phyloP scores from a whole-genome alignment of 2,797 vertebrate species.

The Tamandua tetradactyla region DNA sequence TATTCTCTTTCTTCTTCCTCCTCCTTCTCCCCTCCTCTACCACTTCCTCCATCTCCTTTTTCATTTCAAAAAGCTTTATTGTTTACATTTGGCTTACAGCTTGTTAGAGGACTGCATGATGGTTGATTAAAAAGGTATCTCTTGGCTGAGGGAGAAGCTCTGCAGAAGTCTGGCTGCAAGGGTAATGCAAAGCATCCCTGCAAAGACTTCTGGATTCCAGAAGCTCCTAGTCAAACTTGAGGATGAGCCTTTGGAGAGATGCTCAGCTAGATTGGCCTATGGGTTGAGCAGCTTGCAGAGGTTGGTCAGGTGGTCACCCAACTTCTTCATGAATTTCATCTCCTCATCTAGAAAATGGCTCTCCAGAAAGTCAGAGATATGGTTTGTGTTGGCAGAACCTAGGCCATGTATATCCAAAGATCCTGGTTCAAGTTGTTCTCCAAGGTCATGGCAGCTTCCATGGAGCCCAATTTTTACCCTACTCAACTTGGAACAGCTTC shows the following conservation, averaged over 20 bases:
- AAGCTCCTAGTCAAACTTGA: not conserved
- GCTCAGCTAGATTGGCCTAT: not conserved
- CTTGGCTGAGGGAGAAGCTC: not conserved
- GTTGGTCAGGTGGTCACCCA: not conserved
- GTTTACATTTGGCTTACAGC: not conserved
- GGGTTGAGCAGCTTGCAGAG: not conserved
- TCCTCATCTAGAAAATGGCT: conserved; percentile 67
- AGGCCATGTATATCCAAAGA: conserved; percentile 71
- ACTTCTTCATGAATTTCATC: conserved; percentile 73
- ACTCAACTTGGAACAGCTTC: conserved; percentile 75
- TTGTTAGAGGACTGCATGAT: not conserved
- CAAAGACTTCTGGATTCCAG: not conserved
- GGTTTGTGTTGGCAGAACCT: conserved; percentile 44
- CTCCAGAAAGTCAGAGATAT: conserved; percentile 73
- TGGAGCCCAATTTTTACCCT: conserved; percentile 64
- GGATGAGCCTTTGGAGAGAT: not conserved
- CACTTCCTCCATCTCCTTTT: too few relatives aligned
- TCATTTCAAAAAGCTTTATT: not conserved
- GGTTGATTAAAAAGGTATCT: not conserved
- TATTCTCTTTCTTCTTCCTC: too few relatives aligned
- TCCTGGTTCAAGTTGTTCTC: conserved; percentile 73
- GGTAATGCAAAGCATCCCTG: not conserved
- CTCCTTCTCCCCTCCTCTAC: too few relatives aligned
- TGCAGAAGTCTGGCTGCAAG: not conserved
- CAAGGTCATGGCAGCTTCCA: conserved; percentile 65